Conservation (phyloP, 2,888 invertebrate genomes). For the Prosapia bicincta region DNA sequence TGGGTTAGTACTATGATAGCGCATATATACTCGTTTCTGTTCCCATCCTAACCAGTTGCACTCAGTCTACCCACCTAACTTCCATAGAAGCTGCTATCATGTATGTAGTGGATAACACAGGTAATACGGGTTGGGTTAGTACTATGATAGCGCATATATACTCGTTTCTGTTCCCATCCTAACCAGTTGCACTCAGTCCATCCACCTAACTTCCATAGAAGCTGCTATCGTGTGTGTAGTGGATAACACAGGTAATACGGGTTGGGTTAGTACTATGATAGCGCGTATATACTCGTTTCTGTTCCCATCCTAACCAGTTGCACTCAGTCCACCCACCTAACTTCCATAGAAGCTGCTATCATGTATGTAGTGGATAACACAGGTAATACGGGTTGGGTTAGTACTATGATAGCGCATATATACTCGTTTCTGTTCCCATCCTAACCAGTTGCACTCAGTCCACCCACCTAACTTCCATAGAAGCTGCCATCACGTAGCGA, state of each 20-base stretch:
- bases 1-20: not conserved
- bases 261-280: not conserved
- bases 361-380: not conserved
- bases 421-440: no score
- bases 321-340: not conserved
- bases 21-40: not conserved
- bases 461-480: constrained; percentile 34
- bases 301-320: not conserved
- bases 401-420: no score
- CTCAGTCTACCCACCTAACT: not conserved
- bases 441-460: not conserved
- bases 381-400: no score
- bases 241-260: not conserved
- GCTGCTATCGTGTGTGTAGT: constrained; percentile 26
- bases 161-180: not conserved
- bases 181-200: constrained; percentile 14
- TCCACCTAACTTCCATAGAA: constrained; percentile 34
- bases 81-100: not conserved
- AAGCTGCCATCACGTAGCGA: constrained; percentile 29
- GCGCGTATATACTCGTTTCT: not conserved
- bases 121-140: not conserved
- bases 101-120: not conserved
- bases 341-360: not conserved
- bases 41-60: not conserved
- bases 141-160: not conserved